These are phyloP conservation scores for Ceriagrion tenellum DNA, from an alignment of 2,888 invertebrate genomes.

Conservation along the genomic window DNA sequence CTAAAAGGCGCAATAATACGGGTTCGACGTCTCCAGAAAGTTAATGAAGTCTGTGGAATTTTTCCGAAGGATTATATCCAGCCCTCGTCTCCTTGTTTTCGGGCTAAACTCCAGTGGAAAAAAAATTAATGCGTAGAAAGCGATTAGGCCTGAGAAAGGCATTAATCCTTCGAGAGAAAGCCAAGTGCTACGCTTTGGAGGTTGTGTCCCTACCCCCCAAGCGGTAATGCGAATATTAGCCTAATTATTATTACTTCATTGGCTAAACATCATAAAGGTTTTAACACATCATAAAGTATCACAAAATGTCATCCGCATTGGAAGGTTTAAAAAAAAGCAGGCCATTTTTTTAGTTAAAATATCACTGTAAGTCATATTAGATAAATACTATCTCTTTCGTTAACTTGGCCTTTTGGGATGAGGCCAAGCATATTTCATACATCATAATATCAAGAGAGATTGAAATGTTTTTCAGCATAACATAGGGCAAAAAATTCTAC, in stretches of 20 bases:
- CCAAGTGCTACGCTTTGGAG: neutral
- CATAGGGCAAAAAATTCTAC: too few relatives aligned
- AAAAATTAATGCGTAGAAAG: neutral
- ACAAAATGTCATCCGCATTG: too few relatives aligned
- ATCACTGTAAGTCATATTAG: too few relatives aligned
- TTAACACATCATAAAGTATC: too few relatives aligned
- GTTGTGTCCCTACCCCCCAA: neutral
- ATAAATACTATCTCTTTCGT: too few relatives aligned
- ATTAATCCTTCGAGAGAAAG: neutral
- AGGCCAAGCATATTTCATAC: too few relatives aligned
- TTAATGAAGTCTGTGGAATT: constrained; percentile 45
- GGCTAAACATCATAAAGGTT: too few relatives aligned
- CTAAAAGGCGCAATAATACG: neutral
- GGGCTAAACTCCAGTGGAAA: neutral
- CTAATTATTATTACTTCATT: neutral
- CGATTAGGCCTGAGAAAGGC: neutral
- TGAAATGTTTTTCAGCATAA: too few relatives aligned
- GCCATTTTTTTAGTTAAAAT: too few relatives aligned
- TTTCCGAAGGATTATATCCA: neutral
- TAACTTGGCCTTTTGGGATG: too few relatives aligned
- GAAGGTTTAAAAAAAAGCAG: too few relatives aligned
- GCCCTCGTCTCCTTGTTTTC: neutral
- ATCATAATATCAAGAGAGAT: too few relatives aligned
- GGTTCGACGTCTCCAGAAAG: constrained; percentile 35
- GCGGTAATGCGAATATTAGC: neutral